phyloP scores from a whole-genome alignment of 2,113 vertebrate species.

The Psittacus erithacus region DNA sequence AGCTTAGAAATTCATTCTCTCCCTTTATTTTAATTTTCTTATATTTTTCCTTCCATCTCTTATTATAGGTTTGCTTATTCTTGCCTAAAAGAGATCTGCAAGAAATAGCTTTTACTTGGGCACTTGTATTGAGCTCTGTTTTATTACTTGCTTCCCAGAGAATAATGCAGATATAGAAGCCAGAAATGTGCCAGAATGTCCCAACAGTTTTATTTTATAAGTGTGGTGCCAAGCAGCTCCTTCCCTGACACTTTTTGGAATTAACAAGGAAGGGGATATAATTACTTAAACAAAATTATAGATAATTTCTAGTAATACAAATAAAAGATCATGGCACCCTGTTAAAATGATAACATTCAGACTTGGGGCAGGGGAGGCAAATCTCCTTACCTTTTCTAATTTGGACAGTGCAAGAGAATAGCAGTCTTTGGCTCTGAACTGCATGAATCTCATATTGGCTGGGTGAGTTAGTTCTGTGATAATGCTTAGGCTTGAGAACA shows the following conservation, averaged over 20 bases:
- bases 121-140: neutral
- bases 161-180: neutral
- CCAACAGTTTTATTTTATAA: neutral
- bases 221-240: neutral
- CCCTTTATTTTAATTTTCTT: neutral
- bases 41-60: neutral
- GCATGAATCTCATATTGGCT: slow-evolving; percentile 99
- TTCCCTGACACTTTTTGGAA: neutral
- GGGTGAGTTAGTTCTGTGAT: slow-evolving; percentile 97
- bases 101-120: neutral
- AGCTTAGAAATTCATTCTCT: neutral
- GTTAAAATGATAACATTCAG: neutral
- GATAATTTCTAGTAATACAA: neutral
- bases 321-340: neutral
- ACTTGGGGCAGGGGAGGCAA: neutral
- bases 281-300: neutral
- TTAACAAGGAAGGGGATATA: neutral
- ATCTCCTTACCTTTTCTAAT: slow-evolving; percentile 89
- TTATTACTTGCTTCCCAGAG: neutral
- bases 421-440: slow-evolving; percentile 97
- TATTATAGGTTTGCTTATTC: neutral
- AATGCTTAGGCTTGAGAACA: slow-evolving; percentile 96
- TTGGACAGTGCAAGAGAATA: slow-evolving; percentile 96
- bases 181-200: neutral
- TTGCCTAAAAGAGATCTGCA: neutral